Percentiles rank a stretch among this genome's conserved stretches.
Conservation (phyloP, 1,140 invertebrate species). For the Drosophila pseudoobscura region DNA sequence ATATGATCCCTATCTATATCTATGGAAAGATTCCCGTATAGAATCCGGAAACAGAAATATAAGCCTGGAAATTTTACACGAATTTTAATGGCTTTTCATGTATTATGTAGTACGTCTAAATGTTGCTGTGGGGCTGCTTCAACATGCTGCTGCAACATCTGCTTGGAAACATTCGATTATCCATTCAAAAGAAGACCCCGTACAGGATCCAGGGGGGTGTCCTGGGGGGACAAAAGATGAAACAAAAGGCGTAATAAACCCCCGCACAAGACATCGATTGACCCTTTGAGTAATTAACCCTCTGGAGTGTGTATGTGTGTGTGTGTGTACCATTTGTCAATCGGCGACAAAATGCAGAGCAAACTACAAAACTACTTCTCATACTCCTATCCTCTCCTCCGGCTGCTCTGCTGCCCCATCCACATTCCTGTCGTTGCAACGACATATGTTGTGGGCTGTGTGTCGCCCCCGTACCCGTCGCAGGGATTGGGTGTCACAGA, state of each 20-base stretch:
- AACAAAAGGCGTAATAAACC: constrained; percentile 27
- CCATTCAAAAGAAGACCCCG: too few species aligned
- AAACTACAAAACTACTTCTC: constrained; percentile 8
- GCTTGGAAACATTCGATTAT: neutral
- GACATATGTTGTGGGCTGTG: constrained; percentile 44
- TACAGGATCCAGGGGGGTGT: neutral
- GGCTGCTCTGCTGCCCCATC: constrained; percentile 19
- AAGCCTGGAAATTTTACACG: too few species aligned
- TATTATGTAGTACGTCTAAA: too few species aligned
- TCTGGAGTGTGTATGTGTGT: constrained; percentile 17
- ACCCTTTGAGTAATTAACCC: constrained; percentile 66
- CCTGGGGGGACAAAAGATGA: neutral
- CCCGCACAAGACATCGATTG: constrained; percentile 37
- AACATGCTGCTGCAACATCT: constrained; percentile 1
- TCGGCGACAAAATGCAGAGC: constrained; percentile 43
- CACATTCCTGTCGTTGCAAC: constrained; percentile 13
- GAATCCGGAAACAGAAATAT: too few species aligned
- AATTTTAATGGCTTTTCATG: too few species aligned
- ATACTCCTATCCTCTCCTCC: neutral
- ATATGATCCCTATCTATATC: too few species aligned
- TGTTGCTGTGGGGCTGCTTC: too few species aligned
- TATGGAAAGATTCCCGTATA: too few species aligned
- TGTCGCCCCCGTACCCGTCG: constrained; percentile 1
- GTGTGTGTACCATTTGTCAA: constrained; percentile 59
- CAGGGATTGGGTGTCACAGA: constrained; percentile 65